Conservation (phyloP, 1,140 invertebrate genomes). For the Brachionus sp. region DNA sequence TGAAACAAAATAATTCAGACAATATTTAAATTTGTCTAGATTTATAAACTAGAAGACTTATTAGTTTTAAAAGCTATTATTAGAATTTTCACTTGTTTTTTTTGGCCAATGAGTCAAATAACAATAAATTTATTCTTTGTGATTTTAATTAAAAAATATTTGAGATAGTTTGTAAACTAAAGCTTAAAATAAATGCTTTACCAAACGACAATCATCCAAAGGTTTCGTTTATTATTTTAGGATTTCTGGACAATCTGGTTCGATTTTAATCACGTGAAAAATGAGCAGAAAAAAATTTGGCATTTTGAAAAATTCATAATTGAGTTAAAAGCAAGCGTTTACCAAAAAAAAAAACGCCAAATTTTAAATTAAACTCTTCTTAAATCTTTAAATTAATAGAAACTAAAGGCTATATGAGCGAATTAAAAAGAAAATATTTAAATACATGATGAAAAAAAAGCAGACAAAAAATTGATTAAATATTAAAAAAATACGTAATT, state of each 20-base stretch:
- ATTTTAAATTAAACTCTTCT: neutral
- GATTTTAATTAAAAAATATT: neutral
- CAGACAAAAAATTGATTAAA: neutral
- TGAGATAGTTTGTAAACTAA: neutral
- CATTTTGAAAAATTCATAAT: no score
- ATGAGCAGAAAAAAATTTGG: no score
- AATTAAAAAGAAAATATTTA: neutral
- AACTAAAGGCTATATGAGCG: neutral
- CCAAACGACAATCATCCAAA: no score
- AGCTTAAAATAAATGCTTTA: neutral
- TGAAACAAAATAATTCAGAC: slow-evolving; percentile 12
- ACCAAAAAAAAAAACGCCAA: no score
- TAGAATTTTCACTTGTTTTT: neutral
- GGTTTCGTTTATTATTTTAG: no score
- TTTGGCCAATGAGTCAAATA: neutral
- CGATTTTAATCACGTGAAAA: no score
- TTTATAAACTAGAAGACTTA: neutral
- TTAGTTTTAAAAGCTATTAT: neutral
- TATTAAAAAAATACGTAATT: neutral
- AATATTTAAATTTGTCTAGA: neutral
- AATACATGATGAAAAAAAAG: neutral
- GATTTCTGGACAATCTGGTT: no score
- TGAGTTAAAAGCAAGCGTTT: no score
- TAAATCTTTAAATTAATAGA: neutral
- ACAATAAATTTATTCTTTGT: neutral